Conservation (phyloP, 2,113 vertebrate genomes). For the Edolisoma coerulescens region DNA sequence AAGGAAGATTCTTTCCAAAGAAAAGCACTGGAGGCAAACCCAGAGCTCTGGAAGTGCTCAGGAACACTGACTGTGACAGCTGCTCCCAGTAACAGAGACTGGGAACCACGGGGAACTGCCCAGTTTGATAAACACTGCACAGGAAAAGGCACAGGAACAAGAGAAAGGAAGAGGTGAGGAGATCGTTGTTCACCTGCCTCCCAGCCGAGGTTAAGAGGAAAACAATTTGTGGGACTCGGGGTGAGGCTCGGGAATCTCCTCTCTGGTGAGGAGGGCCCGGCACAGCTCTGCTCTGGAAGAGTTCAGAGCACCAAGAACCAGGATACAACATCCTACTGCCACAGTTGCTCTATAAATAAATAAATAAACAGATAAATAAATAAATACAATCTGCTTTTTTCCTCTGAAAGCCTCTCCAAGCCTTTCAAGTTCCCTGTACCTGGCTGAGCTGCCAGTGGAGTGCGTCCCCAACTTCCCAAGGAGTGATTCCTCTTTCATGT, state of each 20-base stretch:
- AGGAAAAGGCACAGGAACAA: rapidly evolving
- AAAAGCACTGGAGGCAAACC: neutral
- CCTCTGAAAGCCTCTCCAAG: neutral
- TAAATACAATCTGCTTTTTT: too few relatives aligned
- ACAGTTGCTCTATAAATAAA: neutral
- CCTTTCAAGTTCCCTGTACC: neutral
- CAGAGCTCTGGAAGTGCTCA: neutral
- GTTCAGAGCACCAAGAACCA: neutral
- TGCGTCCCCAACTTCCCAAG: neutral
- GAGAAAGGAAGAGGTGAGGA: too few relatives aligned
- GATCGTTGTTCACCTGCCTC: neutral
- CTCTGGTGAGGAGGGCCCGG: neutral
- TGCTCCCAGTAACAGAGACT: neutral
- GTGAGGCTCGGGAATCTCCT: neutral
- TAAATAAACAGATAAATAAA: neutral
- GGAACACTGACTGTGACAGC: neutral
- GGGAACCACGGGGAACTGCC: neutral
- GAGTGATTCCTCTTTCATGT: slow-evolving; percentile 4
- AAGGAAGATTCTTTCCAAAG: neutral
- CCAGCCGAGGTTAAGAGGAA: neutral
- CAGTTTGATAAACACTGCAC: rapidly evolving
- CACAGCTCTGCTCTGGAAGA: neutral
- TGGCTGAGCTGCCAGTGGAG: neutral
- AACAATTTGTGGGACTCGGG: neutral
- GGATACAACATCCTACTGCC: neutral